A percentile compares a stretch with the other conserved stretches of the same genome.
These are phyloP conservation scores for Nettapus auritus DNA, from an alignment of 2,113 vertebrate species.

Conservation along the genomic window DNA sequence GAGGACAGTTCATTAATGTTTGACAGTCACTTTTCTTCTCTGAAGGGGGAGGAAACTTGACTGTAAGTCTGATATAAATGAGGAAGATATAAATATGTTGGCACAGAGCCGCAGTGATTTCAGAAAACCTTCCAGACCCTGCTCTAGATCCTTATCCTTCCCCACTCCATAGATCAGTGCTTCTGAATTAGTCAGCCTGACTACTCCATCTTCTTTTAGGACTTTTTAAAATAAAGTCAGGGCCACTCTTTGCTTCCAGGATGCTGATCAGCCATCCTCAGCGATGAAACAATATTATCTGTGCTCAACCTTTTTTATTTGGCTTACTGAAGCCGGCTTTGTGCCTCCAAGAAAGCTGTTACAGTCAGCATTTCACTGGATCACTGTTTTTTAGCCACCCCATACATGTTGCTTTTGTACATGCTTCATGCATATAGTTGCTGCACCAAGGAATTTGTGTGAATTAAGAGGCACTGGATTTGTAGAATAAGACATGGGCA, in stretches of 20 bases:
- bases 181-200: neutral
- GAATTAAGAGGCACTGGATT: neutral
- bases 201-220: neutral
- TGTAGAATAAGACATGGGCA: neutral
- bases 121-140: neutral
- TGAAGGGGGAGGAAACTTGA: neutral
- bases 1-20: neutral
- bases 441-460: neutral
- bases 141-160: neutral
- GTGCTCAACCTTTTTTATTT: neutral
- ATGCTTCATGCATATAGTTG: neutral
- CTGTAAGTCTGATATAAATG: neutral
- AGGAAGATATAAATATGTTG: neutral
- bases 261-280: neutral
- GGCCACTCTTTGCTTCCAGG: neutral
- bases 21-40: neutral
- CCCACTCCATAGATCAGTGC: no score
- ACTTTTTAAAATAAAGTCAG: neutral
- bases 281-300: neutral
- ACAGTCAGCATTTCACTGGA: neutral
- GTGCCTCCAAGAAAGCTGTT: neutral
- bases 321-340: neutral
- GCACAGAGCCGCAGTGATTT: neutral
- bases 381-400: neutral
- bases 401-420: neutral